phyloP scores from a whole-genome alignment of 2,113 vertebrate genomes.

The Cepphus grylle region DNA sequence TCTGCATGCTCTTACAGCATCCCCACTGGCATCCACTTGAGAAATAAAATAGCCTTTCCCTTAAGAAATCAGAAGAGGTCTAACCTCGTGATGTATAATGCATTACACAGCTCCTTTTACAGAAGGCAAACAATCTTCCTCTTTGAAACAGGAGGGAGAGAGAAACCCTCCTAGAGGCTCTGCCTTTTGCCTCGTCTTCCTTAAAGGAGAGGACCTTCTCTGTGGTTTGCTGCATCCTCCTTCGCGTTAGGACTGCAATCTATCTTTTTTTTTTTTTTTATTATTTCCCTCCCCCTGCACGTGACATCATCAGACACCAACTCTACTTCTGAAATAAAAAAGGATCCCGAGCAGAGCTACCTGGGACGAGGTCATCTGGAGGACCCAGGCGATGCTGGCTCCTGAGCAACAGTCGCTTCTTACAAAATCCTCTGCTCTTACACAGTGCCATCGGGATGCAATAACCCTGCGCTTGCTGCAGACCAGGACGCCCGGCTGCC shows the following conservation, averaged over 20 bases:
- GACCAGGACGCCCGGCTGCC: constrained; percentile 43
- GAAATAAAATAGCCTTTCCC: constrained; percentile 22
- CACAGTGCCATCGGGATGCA: background rate
- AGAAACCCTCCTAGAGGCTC: constrained; percentile 22
- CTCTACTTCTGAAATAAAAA: constrained; percentile 58
- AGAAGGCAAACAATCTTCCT: constrained; percentile 65
- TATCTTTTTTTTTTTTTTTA: background rate
- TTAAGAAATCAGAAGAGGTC: constrained; percentile 36
- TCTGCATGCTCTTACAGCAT: background rate
- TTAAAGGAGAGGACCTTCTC: constrained; percentile 48
- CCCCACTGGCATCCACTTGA: background rate
- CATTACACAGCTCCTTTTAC: constrained; percentile 50
- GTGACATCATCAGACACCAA: constrained; percentile 67
- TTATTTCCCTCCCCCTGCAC: constrained; percentile 13
- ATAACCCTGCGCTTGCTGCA: constrained; percentile 44
- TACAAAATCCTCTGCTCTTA: constrained; percentile 48
- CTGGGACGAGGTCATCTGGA: constrained; percentile 68
- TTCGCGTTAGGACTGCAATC: constrained; percentile 67
- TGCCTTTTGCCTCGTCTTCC: constrained; percentile 55
- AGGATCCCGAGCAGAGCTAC: constrained; percentile 69
- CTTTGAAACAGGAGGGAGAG: constrained; percentile 42
- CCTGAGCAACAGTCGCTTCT: constrained; percentile 1
- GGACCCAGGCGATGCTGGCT: constrained; percentile 22
- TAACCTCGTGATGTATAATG: background rate
- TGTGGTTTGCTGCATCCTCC: constrained; percentile 56